Percentiles rank a stretch among this genome's conserved stretches.
Conservation (phyloP, 2,888 invertebrate genomes). For the Agrotis ipsilon region DNA sequence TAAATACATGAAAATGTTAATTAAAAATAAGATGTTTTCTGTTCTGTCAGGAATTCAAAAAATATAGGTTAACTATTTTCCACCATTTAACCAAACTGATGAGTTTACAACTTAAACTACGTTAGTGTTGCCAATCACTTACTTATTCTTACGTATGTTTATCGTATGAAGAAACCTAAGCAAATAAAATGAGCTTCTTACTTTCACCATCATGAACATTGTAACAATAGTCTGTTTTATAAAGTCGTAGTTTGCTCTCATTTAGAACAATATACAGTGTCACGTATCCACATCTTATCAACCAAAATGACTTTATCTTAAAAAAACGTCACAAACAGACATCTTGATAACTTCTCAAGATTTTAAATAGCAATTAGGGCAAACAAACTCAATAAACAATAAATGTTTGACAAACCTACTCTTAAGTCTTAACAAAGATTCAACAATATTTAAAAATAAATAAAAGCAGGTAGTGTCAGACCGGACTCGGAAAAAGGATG, state of each 20-base stretch:
- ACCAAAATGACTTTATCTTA: slow-evolving; percentile 45
- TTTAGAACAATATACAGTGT: slow-evolving; percentile 20
- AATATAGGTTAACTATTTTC: too few relatives aligned
- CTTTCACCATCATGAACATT: not conserved
- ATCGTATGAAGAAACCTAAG: not conserved
- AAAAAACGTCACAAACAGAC: slow-evolving; percentile 35
- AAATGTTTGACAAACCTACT: slow-evolving; percentile 10
- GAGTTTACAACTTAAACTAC: not conserved
- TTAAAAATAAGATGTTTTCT: not conserved
- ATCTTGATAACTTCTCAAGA: slow-evolving; percentile 31
- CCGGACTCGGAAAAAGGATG: slow-evolving; percentile 52
- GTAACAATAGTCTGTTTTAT: slow-evolving; percentile 9
- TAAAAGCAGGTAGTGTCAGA: slow-evolving; percentile 3
- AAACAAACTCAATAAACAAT: slow-evolving; percentile 29
- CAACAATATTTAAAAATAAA: not conserved
- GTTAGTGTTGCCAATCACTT: not conserved
- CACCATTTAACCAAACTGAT: too few relatives aligned
- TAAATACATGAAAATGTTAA: not conserved
- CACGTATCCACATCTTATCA: slow-evolving; percentile 15
- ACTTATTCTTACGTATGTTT: not conserved
- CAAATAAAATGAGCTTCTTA: not conserved
- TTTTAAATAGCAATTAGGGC: slow-evolving; percentile 27
- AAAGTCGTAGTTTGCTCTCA: slow-evolving; percentile 5
- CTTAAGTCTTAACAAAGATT: slow-evolving; percentile 17
- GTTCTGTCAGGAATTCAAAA: too few relatives aligned